Evolutionary conservation across 2,113 vertebrate genomes (phyloP).

Genomic region (Mola mola): DNA sequence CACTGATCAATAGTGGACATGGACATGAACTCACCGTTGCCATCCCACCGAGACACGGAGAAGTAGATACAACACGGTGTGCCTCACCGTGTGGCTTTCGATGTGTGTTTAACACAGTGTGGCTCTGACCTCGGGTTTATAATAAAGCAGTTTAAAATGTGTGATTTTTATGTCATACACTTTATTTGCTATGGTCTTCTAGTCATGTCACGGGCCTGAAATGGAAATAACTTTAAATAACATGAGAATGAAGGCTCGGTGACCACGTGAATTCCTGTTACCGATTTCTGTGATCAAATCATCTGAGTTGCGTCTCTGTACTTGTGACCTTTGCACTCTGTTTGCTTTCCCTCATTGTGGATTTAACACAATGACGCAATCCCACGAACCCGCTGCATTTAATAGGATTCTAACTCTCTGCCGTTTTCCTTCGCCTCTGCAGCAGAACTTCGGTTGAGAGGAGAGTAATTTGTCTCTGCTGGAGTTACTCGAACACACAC

Average conservation of each 20-base stretch:
- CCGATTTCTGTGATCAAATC: background rate
- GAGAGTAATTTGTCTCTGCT: no score
- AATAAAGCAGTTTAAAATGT: background rate
- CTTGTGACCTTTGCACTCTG: constrained; percentile 54
- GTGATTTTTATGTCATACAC: no score
- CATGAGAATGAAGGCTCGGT: no score
- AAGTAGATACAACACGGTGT: constrained; percentile 25
- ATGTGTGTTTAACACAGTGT: background rate
- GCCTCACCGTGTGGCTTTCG: no score
- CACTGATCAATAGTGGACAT: constrained; percentile 63
- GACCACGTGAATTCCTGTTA: constrained; percentile 20
- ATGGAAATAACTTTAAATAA: no score
- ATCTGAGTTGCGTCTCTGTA: constrained; percentile 37
- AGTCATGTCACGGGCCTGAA: no score
- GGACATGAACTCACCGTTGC: constrained; percentile 40
- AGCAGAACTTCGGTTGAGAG: no score
- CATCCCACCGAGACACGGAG: constrained; percentile 17
- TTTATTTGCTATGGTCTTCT: no score
- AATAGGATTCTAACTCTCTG: no score
- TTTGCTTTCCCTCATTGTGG: constrained; percentile 2
- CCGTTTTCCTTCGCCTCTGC: no score
- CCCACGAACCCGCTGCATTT: background rate
- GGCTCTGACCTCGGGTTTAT: constrained; percentile 1
- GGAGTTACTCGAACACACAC: no score
- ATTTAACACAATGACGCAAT: constrained; percentile 49